Percentiles rank a stretch among this genome's conserved stretches.
These are phyloP conservation scores for Aeoliscus strigatus DNA, from an alignment of 2,797 vertebrate species.

Conservation along the genomic window DNA sequence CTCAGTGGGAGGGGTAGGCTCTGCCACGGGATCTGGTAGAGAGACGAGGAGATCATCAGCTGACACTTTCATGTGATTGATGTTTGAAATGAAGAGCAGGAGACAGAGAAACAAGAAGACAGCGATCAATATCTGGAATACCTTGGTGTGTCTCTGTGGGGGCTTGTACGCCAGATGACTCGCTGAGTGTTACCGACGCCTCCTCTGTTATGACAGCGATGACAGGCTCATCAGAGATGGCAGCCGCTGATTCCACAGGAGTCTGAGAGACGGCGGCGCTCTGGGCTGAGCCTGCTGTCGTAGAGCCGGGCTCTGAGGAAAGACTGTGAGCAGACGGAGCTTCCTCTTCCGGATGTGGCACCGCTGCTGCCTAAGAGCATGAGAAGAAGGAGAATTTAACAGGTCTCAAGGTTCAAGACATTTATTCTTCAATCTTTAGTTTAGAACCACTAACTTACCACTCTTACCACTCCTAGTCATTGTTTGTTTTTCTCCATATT, in stretches of 20 bases:
- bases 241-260: constrained; percentile 21
- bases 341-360: constrained; percentile 35
- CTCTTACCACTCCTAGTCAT: too few species aligned
- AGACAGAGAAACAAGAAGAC: constrained; percentile 10
- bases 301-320: constrained; percentile 17
- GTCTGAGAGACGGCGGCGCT: constrained; percentile 15
- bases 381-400: neutral
- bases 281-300: constrained; percentile 8
- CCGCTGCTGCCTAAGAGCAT: constrained; percentile 28
- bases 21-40: constrained; percentile 17
- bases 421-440: too few species aligned
- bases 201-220: constrained; percentile 27
- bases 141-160: constrained; percentile 41
- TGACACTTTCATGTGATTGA: constrained; percentile 10
- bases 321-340: neutral
- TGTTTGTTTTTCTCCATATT: too few species aligned
- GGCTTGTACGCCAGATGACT: constrained; percentile 24
- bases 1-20: constrained; percentile 12
- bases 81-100: constrained; percentile 9
- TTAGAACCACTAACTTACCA: too few species aligned
- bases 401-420: neutral
- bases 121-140: constrained; percentile 26
- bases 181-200: constrained; percentile 19
- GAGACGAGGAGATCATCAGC: constrained; percentile 1
- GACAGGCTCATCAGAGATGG: constrained; percentile 29